Conservation (phyloP, 2,113 vertebrate species). For the Origma solitaria region DNA sequence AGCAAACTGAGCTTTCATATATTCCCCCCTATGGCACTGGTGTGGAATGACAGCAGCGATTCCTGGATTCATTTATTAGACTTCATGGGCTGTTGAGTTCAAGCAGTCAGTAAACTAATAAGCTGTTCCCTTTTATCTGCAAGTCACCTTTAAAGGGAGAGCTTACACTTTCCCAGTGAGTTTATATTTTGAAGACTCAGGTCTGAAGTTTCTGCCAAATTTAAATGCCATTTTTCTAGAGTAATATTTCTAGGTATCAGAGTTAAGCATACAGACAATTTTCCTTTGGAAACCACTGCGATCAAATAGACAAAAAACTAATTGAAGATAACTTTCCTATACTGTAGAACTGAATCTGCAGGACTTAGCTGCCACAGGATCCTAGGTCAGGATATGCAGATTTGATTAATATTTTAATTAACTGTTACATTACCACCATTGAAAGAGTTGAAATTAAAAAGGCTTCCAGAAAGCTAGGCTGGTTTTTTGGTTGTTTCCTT, state of each 20-base stretch:
- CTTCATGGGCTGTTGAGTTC: background rate
- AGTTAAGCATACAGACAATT: background rate
- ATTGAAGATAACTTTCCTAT: background rate
- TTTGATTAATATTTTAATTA: background rate
- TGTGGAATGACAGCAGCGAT: background rate
- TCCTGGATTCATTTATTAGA: background rate
- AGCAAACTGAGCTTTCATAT: background rate
- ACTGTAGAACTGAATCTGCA: background rate
- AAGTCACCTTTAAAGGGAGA: background rate
- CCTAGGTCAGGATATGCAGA: background rate
- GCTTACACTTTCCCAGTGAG: background rate
- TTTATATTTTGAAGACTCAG: background rate
- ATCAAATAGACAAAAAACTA: background rate
- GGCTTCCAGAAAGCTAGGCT: background rate
- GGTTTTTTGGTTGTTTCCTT: background rate
- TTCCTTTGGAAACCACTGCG: background rate
- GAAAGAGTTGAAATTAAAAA: background rate
- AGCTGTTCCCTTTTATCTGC: background rate
- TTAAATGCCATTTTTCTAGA: background rate
- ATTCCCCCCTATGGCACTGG: background rate
- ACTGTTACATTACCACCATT: background rate
- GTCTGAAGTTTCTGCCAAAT: background rate
- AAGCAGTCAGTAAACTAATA: background rate
- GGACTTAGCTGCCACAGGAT: background rate
- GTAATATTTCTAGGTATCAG: background rate